Conservation (phyloP, 1,140 invertebrate genomes). For the Cydia amplana region DNA sequence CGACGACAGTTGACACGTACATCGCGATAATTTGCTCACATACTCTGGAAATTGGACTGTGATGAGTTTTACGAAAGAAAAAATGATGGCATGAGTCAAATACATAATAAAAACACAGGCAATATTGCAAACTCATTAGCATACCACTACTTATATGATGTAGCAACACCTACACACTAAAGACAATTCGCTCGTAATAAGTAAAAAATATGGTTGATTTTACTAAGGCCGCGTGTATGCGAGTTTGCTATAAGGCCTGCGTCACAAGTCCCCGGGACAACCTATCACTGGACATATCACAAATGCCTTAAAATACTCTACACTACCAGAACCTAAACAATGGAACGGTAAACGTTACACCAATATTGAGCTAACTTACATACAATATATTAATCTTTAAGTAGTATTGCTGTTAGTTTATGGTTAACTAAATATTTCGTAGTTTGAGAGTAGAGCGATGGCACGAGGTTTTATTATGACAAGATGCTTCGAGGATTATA, state of each 20-base stretch:
- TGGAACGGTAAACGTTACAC: constrained; percentile 77
- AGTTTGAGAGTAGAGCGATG: constrained; percentile 71
- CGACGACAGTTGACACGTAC: neutral
- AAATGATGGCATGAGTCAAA: constrained; percentile 50
- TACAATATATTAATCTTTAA: constrained; percentile 76
- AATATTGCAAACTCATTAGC: neutral
- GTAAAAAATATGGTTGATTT: neutral
- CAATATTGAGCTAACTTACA: constrained; percentile 78
- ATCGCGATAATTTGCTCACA: constrained; percentile 6
- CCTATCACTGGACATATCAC: constrained; percentile 76
- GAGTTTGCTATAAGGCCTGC: neutral
- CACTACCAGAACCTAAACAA: constrained; percentile 75
- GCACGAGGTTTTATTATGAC: constrained; percentile 75
- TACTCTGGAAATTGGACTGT: constrained; percentile 6
- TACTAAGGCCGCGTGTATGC: neutral
- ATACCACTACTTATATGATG: neutral
- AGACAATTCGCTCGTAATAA: neutral
- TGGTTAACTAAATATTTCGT: constrained; percentile 68
- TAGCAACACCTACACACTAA: neutral
- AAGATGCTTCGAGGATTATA: constrained; percentile 53
- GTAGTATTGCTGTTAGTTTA: constrained; percentile 78
- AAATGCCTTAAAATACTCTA: constrained; percentile 71
- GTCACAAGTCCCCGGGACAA: constrained; percentile 7
- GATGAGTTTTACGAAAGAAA: constrained; percentile 33
- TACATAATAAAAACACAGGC: constrained; percentile 34